Evolutionary conservation across 2,113 vertebrate species (phyloP), one percentile per base, ranked within the genome.

Genomic region (Callionymus lyra): DNA sequence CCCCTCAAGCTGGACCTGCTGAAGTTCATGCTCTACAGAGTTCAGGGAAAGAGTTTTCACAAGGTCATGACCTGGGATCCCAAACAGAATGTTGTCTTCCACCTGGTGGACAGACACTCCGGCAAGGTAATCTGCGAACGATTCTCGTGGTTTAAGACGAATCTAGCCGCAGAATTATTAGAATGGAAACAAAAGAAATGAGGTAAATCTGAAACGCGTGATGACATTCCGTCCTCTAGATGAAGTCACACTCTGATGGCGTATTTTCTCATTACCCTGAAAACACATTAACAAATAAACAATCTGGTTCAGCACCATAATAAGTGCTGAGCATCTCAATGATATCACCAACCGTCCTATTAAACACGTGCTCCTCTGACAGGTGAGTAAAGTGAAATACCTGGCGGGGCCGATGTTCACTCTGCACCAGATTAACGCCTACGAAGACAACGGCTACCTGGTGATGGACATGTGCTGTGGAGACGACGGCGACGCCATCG

Each of bases 391-490:
- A 0, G 83, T 85, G 13, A 81, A 32, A 14, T 92, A 90, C 68
- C 56, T 41, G 16, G 81, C 81, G 17, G 75, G 69, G 4, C 79
- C 91, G 16, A 88, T 95, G 72, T 64, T 83, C 33, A 71, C 59
- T 5, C 88, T 93, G 68, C 92, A 97, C 78, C 91, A 94, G 65
- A 94, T 94, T 75, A 96, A 93, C 18, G 88, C 93, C 19, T 97
- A 83, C 58, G 93, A 96, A 67, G 88, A 95, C 12, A 31, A 65
- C n/a, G 90, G 81, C 40, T 89, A 87, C 40, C 65, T 97, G 63
- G 79, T 97, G 14, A 82, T 94, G 71, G 93, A 96, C 69, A 73
- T 94, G 71, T 96, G 90, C 74, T 90, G 89, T 47, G 84, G 88
- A 21, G 89, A 92, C 16, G 79, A 90, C 5, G 93, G 90, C 2